Conservation (phyloP, 2,113 vertebrate genomes). For the Trematomus loennbergii region DNA sequence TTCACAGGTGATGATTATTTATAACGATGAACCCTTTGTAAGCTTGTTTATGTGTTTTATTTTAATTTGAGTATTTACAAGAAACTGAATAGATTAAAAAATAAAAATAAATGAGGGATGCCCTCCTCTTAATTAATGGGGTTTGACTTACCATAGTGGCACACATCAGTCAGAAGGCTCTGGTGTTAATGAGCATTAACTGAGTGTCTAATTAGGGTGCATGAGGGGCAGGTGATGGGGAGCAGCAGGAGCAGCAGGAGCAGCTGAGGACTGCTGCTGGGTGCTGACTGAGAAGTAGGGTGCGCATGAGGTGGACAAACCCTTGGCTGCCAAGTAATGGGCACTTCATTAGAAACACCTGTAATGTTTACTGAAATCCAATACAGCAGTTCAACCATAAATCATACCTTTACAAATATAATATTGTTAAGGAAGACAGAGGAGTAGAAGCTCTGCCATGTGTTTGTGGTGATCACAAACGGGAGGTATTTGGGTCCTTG, state of each 20-base stretch:
- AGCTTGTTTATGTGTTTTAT: neutral
- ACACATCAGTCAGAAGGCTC: constrained; percentile 20
- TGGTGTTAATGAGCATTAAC: constrained; percentile 19
- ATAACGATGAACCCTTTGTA: neutral
- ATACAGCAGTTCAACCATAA: neutral
- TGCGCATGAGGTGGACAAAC: neutral
- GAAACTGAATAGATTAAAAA: neutral
- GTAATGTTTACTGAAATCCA: neutral
- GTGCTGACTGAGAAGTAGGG: neutral
- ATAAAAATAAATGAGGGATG: neutral
- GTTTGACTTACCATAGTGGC: neutral
- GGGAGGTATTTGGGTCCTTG: no score
- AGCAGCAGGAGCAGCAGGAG: constrained; percentile 36
- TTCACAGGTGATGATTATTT: neutral
- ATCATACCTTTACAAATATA: neutral
- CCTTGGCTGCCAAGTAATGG: neutral
- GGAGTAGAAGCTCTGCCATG: no score
- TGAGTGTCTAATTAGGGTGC: constrained; percentile 51
- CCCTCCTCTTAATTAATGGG: neutral
- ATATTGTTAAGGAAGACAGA: neutral
- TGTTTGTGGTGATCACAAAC: no score
- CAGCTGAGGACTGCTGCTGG: constrained; percentile 43
- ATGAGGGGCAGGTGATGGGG: constrained; percentile 48
- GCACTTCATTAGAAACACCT: neutral
- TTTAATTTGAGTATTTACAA: neutral